These are phyloP conservation scores for Antennarius maculatus DNA, from an alignment of 2,797 vertebrate species.

Conservation along the genomic window DNA sequence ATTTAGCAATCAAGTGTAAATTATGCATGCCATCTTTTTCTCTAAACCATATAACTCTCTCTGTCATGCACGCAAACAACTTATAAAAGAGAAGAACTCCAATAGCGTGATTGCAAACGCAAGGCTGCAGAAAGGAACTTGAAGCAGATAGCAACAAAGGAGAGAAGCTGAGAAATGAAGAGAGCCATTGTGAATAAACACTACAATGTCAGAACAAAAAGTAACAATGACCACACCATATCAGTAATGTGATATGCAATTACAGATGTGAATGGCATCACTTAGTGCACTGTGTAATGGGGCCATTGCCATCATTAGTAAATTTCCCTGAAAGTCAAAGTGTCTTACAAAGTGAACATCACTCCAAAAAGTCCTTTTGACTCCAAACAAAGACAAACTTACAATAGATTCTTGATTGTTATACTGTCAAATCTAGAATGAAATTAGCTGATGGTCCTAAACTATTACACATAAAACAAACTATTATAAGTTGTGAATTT, in stretches of 20 bases:
- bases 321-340: background rate
- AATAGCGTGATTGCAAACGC: constrained; percentile 7
- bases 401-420: constrained; percentile 17
- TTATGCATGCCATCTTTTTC: constrained; percentile 56
- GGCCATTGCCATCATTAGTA: background rate
- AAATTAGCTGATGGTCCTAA: background rate
- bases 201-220: background rate
- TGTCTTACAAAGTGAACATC: constrained; percentile 7
- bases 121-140: constrained; percentile 10
- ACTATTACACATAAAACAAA: background rate
- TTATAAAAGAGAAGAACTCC: constrained; percentile 14
- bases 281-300: background rate
- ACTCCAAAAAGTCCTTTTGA: constrained; percentile 14
- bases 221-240: background rate
- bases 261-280: background rate
- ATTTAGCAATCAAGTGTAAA: constrained; percentile 52
- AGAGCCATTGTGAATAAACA: background rate
- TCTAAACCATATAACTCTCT: constrained; percentile 15
- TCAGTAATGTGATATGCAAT: background rate
- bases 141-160: constrained; percentile 2
- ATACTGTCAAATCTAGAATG: background rate
- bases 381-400: constrained; percentile 28
- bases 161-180: constrained; percentile 5
- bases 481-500: background rate
- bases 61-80: constrained; percentile 15